Evolutionary conservation across 2,888 invertebrate genomes (phyloP).

Genomic region (Chaetogeoica ovagalla): DNA sequence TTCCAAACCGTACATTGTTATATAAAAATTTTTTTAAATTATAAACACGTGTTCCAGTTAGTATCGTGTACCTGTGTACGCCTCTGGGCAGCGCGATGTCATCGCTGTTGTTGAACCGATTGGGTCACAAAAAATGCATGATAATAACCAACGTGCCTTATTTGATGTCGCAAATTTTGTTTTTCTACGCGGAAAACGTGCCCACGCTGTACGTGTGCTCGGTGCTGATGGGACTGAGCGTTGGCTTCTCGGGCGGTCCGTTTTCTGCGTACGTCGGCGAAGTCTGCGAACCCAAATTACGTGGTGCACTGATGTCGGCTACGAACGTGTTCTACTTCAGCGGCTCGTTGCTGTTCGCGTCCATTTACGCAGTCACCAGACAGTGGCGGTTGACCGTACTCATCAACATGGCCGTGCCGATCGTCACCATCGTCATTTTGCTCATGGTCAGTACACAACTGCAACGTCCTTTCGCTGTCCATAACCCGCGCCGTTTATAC

Average conservation of each 20-base stretch:
- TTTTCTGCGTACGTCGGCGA: slow-evolving; percentile 30
- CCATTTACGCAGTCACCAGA: slow-evolving; percentile 1
- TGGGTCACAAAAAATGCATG: slow-evolving; percentile 44
- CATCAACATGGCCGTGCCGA: slow-evolving; percentile 9
- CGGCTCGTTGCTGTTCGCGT: slow-evolving; percentile 6
- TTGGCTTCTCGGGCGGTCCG: slow-evolving; percentile 32
- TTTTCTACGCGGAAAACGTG: slow-evolving; percentile 21
- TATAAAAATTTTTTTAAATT: too few relatives aligned
- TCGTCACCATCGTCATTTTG: slow-evolving; percentile 15
- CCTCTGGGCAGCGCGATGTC: slow-evolving; percentile 18
- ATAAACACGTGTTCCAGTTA: neutral
- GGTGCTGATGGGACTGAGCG: slow-evolving; percentile 20
- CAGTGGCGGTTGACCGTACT: slow-evolving; percentile 35
- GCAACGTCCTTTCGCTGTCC: too few relatives aligned
- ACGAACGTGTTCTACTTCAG: slow-evolving; percentile 36
- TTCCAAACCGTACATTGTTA: too few relatives aligned
- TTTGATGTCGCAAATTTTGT: slow-evolving; percentile 1
- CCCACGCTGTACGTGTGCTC: slow-evolving; percentile 29
- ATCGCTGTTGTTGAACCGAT: neutral
- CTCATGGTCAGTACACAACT: neutral
- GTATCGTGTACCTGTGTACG: slow-evolving; percentile 26
- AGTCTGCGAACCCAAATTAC: slow-evolving; percentile 39
- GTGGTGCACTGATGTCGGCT: slow-evolving; percentile 27
- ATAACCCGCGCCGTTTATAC: too few relatives aligned
- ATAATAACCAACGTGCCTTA: slow-evolving; percentile 36